Percentiles rank a stretch among this genome's conserved stretches.
Conservation (phyloP, 2,113 vertebrate genomes). For the Lanius ludovicianus region DNA sequence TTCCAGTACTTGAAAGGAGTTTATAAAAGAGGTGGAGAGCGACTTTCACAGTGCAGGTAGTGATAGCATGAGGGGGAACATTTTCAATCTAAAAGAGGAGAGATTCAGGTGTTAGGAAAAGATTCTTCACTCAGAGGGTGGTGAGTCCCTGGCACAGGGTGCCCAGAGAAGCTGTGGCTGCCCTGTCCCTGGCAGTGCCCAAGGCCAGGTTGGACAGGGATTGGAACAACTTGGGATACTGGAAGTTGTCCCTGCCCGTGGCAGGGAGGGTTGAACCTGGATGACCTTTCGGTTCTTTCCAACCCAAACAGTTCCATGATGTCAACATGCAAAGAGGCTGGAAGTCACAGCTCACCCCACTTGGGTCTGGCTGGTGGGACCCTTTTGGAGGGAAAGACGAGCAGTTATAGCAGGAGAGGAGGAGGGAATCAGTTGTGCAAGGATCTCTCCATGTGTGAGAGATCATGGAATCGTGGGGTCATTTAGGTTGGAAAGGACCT, state of each 20-base stretch:
- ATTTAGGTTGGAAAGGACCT: not conserved
- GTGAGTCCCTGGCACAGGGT: fast-evolving
- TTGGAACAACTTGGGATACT: not conserved
- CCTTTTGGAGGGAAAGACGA: fast-evolving
- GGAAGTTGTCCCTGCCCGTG: not conserved
- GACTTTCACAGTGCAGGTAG: not conserved
- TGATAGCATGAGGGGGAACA: too few relatives aligned
- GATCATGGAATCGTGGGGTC: fast-evolving
- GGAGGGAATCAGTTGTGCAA: not conserved
- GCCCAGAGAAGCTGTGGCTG: not conserved
- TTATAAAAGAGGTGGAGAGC: not conserved
- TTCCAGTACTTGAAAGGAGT: not conserved
- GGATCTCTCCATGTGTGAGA: fast-evolving
- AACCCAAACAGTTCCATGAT: not conserved
- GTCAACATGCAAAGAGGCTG: not conserved
- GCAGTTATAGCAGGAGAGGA: not conserved
- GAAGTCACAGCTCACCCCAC: not conserved
- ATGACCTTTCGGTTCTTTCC: not conserved
- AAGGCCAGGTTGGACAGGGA: fast-evolving
- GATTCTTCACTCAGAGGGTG: not conserved
- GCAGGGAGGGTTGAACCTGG: not conserved
- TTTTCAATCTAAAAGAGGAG: not conserved
- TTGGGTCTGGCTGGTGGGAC: not conserved
- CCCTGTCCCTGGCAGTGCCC: not conserved
- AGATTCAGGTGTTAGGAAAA: not conserved